Percentiles rank a stretch among this genome's conserved stretches.
Evolutionary conservation across 2,888 invertebrate species (phyloP).

Genomic region (Lamproptera curius): DNA sequence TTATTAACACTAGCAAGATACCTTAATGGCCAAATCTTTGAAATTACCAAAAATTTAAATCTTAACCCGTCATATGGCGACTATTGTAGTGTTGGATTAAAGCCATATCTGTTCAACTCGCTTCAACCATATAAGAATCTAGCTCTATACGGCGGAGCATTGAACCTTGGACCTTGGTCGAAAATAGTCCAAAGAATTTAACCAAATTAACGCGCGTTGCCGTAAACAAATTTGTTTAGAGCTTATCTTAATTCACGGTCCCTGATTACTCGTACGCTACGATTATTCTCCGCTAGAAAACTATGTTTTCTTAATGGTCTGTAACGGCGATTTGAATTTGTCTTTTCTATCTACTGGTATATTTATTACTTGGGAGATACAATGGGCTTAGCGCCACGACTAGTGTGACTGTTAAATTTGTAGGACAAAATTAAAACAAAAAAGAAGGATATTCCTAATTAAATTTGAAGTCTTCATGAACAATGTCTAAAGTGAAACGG

Average conservation of each 20-base stretch:
- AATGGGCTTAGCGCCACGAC: too few species aligned
- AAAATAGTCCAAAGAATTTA: slow-evolving; percentile 60
- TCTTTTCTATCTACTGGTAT: background rate
- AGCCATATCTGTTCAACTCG: slow-evolving; percentile 5
- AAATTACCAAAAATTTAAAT: slow-evolving; percentile 4
- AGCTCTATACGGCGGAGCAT: slow-evolving; percentile 47
- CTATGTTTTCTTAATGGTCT: slow-evolving; percentile 19
- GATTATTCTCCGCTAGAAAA: slow-evolving; percentile 37
- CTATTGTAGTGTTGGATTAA: background rate
- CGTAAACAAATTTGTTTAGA: slow-evolving; percentile 48
- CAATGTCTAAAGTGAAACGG: too few species aligned
- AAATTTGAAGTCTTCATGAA: too few species aligned
- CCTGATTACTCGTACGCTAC: slow-evolving; percentile 29
- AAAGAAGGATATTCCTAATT: too few species aligned
- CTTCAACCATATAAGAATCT: slow-evolving; percentile 24
- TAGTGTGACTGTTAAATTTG: too few species aligned
- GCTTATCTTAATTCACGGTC: slow-evolving; percentile 46
- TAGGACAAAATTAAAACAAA: too few species aligned
- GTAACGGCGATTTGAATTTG: background rate
- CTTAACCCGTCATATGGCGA: background rate
- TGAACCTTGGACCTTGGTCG: slow-evolving; percentile 59
- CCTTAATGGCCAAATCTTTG: too few species aligned
- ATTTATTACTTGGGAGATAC: too few species aligned
- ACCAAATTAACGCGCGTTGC: slow-evolving; percentile 55
- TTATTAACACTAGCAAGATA: too few species aligned